These are phyloP conservation scores for Anoncus sp. DNA, from an alignment of 2,888 invertebrate genomes.

Conservation along the genomic window DNA sequence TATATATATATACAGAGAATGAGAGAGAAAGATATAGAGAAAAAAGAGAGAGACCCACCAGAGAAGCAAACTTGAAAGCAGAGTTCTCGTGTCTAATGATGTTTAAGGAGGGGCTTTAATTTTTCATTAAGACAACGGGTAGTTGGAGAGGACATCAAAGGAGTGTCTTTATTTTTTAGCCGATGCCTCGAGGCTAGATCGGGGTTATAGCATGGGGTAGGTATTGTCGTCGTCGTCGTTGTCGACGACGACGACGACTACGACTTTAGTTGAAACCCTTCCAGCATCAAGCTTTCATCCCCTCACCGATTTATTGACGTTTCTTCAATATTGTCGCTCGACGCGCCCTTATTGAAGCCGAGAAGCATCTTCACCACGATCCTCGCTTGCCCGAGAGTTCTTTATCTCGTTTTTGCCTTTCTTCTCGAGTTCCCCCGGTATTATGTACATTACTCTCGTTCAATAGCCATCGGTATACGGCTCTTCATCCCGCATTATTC, in stretches of 20 bases:
- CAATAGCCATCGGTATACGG: neutral
- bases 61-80: slow-evolving; percentile 73
- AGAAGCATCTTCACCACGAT: slow-evolving; percentile 14
- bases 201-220: slow-evolving; percentile 62
- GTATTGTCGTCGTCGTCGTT: slow-evolving; percentile 76
- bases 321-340: slow-evolving; percentile 79
- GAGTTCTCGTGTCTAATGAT: slow-evolving; percentile 81
- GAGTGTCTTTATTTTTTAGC: slow-evolving; percentile 80
- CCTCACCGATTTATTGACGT: slow-evolving; percentile 78
- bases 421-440: slow-evolving; percentile 39
- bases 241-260: slow-evolving; percentile 62
- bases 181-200: slow-evolving; percentile 78
- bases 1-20: slow-evolving; percentile 21
- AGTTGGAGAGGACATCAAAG: slow-evolving; percentile 78
- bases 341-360: slow-evolving; percentile 71
- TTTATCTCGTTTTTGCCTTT: slow-evolving; percentile 57
- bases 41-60: slow-evolving; percentile 18
- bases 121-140: slow-evolving; percentile 81
- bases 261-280: slow-evolving; percentile 53
- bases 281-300: slow-evolving; percentile 64
- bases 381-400: slow-evolving; percentile 41
- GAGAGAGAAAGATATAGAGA: neutral
- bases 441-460: slow-evolving; percentile 44
- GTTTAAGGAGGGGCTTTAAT: slow-evolving; percentile 83
- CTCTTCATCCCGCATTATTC: slow-evolving; percentile 58